These are phyloP conservation scores for Buphagus erythrorhynchus DNA, from an alignment of 2,797 vertebrate species.

Conservation along the genomic window DNA sequence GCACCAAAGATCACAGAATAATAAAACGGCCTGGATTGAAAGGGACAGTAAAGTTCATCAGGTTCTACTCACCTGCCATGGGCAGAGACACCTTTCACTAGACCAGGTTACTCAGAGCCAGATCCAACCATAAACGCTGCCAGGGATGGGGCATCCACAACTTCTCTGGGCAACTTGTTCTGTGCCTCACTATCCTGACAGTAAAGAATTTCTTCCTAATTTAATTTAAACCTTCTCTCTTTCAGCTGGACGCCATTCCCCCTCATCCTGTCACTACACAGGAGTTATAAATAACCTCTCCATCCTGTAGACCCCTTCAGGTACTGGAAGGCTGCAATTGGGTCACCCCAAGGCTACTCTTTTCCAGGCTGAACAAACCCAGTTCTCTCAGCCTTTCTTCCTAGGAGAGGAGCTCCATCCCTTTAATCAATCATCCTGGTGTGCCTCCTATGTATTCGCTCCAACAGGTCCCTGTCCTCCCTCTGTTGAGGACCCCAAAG, in stretches of 20 bases:
- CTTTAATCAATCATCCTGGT: background rate
- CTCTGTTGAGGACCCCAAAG: background rate
- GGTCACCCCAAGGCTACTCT: background rate
- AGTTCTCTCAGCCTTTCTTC: background rate
- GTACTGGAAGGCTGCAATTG: background rate
- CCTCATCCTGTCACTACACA: background rate
- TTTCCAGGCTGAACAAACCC: background rate
- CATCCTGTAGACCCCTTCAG: background rate
- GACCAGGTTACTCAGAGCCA: background rate
- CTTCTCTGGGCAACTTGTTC: background rate
- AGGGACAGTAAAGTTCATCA: background rate
- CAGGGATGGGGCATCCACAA: background rate
- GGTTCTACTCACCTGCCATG: background rate
- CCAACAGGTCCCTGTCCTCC: rapidly evolving
- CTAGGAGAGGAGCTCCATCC: background rate
- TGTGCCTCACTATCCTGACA: background rate
- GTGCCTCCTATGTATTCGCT: rapidly evolving
- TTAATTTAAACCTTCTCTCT: background rate
- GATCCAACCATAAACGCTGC: background rate
- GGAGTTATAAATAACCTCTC: background rate
- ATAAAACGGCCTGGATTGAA: background rate
- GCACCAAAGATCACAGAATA: background rate
- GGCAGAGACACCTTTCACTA: background rate
- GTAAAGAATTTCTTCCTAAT: background rate
- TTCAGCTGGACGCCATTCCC: background rate